phyloP scores from a whole-genome alignment of 2,797 vertebrate species.

The Adrianichthys oophorus region DNA sequence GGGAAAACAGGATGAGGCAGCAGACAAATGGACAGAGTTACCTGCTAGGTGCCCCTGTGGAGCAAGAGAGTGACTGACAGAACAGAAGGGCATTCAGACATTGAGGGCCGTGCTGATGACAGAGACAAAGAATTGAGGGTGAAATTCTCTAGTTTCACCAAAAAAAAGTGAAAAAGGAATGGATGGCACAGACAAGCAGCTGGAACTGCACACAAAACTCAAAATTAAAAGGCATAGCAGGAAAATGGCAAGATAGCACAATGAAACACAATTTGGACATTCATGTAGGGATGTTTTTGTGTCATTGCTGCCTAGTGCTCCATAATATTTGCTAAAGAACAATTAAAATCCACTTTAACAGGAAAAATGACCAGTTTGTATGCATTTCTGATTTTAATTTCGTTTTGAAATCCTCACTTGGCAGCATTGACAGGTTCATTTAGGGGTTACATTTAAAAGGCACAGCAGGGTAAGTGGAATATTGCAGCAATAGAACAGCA shows the following conservation, averaged over 20 bases:
- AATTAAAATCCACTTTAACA: not conserved
- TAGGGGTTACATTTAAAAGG: constrained; percentile 77
- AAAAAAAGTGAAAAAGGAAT: not conserved
- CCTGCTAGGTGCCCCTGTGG: constrained; percentile 81
- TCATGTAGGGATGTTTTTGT: constrained; percentile 25
- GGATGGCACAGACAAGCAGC: not conserved
- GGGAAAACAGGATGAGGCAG: constrained; percentile 39
- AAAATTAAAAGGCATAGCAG: constrained; percentile 9
- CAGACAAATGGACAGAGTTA: constrained; percentile 77
- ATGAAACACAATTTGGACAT: constrained; percentile 38
- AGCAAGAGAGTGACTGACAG: constrained; percentile 52
- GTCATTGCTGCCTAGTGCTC: constrained; percentile 54
- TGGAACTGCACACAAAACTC: no score
- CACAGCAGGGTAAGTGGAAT: constrained; percentile 99
- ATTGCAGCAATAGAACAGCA: constrained; percentile 95
- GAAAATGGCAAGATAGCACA: constrained; percentile 17
- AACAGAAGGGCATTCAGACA: constrained; percentile 28
- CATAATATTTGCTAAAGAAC: not conserved
- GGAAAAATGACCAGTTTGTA: not conserved
- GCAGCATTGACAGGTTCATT: constrained; percentile 54
- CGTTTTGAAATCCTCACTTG: constrained; percentile 36
- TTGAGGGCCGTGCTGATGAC: constrained; percentile 11
- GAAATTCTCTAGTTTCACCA: constrained; percentile 25
- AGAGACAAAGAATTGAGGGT: constrained; percentile 35
- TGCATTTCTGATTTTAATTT: not conserved